Base-by-base conservation (phyloP, 2,113 vertebrate species). In the Neopipo cinnamomea region DNA sequence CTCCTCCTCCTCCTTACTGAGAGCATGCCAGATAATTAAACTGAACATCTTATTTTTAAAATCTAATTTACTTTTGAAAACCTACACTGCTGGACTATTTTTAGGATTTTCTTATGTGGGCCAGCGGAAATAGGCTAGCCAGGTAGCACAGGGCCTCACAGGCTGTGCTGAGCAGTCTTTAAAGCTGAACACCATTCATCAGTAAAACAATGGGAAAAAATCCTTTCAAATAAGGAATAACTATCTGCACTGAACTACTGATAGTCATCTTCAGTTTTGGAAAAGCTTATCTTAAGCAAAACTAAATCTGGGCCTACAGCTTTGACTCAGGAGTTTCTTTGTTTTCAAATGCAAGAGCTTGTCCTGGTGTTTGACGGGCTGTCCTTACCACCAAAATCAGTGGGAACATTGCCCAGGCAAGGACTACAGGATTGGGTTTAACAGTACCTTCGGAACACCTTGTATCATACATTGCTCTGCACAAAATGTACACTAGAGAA, bases 61-160 rank as follows among this genome's bases (percentile, higher is more conserved):
- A 94, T 78, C 83, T 87, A 92, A 94, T 96, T 96, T 93, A 84
- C n/a, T 95, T 93, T 82, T 78, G 79, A 85, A 94, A 95, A 89
- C 33, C 72, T 56, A 87, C 5, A 7, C 73, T 85, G 56, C 41
- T 87, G 37, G 49, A 66, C 83, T 96, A 96, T 82, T 95, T 94
- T 96, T 92, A 94, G 88, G 31, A 31, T 27, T 73, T 84, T 87
- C 79, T 77, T 89, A 96, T 87, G 81, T 91, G 92, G 93, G 96
- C 91, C 93, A 92, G 70, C 0, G 1, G 86, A 96, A 96, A 89
- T 92, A 93, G 96, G 88, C 90, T 94, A 94, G 76, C 31, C 68
- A 95, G 91, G 65, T 56, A 93, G 56, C 5, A 3, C 12, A 6
- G 63, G 46, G 82, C 47, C 73, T 94, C 72, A 73, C 21, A 80